Evolutionary conservation across 2,797 vertebrate genomes (phyloP), one percentile per base, ranked within the genome.

Genomic region (Leuciscus waleckii): DNA sequence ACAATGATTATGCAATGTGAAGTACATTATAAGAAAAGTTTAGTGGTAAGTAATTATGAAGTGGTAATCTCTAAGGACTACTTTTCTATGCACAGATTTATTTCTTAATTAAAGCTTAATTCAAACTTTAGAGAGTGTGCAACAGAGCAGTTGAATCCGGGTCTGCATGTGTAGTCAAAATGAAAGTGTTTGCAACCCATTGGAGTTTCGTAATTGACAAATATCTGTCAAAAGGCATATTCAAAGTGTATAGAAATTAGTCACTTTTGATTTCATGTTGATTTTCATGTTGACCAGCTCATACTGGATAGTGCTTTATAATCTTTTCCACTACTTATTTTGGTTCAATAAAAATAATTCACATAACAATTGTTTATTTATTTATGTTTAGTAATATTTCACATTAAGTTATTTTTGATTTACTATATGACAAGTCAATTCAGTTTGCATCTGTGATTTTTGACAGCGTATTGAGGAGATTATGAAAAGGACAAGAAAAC

Each of bases 381-480:
- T 68, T 68, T 13, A 39, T 21, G 35, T 39, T 69, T 37, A 37
- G 21, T 69, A 69, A 39, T 69, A 23, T 35, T 68, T 68, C 16
- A 19, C 29, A 37, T 37, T 37, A 37, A 9, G 7, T 68, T 65
- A 10, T 58, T 58, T 65, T 65, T 32, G 7, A 32, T 68, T 68
- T 68, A 37, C 9, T 2, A 37, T 19, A 23, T 73, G 16, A 29
- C 7, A 54, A 54, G 10, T 37, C 9, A 21, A 29, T 32, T 81
- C 21, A 54, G 51, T 88, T 76, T 80, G 3, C 29, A 35, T 77
- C 26, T 70, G 32, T 32, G 83, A 43, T 65, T 86, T 17, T 17
- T 89, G 90, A 19, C 91, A 99, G 98, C 97, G 98, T 92, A 99
- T 99, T 91, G 98, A 99, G 91, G 98, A 99, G 93, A 99, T 99